phyloP scores from a whole-genome alignment of 2,888 invertebrate genomes.

The Exocentrus adspersus region DNA sequence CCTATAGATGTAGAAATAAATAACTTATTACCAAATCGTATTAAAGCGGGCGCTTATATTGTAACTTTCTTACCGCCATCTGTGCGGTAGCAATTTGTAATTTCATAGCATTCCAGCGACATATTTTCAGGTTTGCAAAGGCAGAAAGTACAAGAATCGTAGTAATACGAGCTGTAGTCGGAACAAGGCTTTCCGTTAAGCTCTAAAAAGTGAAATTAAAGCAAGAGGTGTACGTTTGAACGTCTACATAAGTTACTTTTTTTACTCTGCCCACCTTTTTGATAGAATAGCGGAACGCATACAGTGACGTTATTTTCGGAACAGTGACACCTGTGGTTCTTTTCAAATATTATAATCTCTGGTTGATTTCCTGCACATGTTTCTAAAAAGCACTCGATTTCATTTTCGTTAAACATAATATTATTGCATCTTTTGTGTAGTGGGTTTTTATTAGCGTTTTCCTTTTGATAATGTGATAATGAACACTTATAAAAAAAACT shows the following conservation, averaged over 20 bases:
- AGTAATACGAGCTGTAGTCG: constrained; percentile 29
- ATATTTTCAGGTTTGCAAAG: background rate
- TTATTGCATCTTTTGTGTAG: too few relatives aligned
- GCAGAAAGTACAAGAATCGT: constrained; percentile 38
- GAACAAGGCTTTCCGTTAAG: constrained; percentile 33
- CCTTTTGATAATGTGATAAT: too few relatives aligned
- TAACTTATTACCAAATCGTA: too few relatives aligned
- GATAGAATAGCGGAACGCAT: constrained; percentile 21
- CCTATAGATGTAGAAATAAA: constrained; percentile 10
- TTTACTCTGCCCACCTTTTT: constrained; percentile 18
- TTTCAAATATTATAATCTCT: constrained; percentile 7
- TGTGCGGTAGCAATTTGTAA: background rate
- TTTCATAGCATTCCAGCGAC: background rate
- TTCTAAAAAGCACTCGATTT: background rate
- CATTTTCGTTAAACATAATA: too few relatives aligned
- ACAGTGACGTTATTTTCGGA: constrained; percentile 2
- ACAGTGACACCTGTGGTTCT: constrained; percentile 22
- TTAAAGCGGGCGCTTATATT: too few relatives aligned
- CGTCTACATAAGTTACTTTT: too few relatives aligned
- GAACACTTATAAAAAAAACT: too few relatives aligned
- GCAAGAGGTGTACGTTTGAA: too few relatives aligned
- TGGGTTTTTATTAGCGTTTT: too few relatives aligned
- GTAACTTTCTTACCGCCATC: constrained; percentile 15
- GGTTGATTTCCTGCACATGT: constrained; percentile 3
- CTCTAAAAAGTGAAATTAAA: constrained; percentile 36